Conservation (phyloP, 2,113 vertebrate genomes). For the Dromiciops gliroides region DNA sequence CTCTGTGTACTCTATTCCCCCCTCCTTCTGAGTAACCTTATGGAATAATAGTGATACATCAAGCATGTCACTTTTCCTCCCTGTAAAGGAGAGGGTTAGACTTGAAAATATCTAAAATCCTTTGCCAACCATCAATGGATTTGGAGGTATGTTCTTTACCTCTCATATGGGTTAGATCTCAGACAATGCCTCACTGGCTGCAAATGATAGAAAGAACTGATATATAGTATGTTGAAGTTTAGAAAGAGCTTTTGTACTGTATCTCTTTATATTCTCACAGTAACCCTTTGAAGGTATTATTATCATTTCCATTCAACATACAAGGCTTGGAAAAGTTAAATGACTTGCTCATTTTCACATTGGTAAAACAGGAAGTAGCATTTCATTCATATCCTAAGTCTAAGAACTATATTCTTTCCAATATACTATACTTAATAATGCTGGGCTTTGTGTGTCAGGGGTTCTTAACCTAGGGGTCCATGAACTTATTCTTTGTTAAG, state of each 20-base stretch:
- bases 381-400: neutral
- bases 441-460: neutral
- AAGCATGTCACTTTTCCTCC: neutral
- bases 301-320: neutral
- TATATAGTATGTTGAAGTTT: neutral
- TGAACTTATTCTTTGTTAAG: neutral
- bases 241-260: neutral
- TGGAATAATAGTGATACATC: neutral
- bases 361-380: neutral
- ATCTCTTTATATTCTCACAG: neutral
- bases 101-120: neutral
- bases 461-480: neutral
- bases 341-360: neutral
- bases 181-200: neutral
- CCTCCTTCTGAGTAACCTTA: neutral
- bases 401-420: neutral
- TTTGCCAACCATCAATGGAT: neutral
- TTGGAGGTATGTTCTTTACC: neutral
- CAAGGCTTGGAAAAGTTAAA: neutral
- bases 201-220: neutral
- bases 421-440: neutral
- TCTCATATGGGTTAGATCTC: neutral
- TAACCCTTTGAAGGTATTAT: neutral
- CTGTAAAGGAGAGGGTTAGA: neutral
- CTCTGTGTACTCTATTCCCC: neutral